Percentiles rank a stretch among this genome's conserved stretches.
phyloP scores from a whole-genome alignment of 1,140 invertebrate species.

The Diachasma alloeum region DNA sequence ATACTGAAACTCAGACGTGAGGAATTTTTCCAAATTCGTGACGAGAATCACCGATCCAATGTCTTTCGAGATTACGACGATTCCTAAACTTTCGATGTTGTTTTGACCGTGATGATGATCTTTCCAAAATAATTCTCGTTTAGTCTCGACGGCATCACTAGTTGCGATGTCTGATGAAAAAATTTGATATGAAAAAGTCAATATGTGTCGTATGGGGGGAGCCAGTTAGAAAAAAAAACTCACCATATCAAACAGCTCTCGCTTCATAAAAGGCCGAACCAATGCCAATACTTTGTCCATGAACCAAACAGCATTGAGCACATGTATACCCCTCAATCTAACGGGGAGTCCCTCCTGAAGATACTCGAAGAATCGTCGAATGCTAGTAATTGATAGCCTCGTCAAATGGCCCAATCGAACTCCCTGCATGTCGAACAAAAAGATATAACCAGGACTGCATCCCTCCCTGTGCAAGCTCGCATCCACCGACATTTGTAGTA shows the following conservation, averaged over 20 bases:
- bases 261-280: slow-evolving; percentile 72
- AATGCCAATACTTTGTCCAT: slow-evolving; percentile 71
- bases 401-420: slow-evolving; percentile 69
- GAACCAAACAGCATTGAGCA: slow-evolving; percentile 72
- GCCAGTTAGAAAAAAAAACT: no score
- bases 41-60: no score
- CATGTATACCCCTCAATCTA: slow-evolving; percentile 70
- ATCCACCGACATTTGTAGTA: slow-evolving; percentile 76
- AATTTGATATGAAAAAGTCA: no score
- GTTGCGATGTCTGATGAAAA: no score
- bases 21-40: no score
- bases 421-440: slow-evolving; percentile 73
- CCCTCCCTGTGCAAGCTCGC: slow-evolving; percentile 68
- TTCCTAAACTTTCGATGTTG: no score
- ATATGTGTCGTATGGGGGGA: no score
- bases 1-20: no score
- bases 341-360: slow-evolving; percentile 71
- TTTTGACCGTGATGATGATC: no score
- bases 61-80: no score
- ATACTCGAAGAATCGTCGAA: slow-evolving; percentile 76
- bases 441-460: slow-evolving; percentile 68
- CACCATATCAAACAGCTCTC: slow-evolving; percentile 71
- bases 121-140: no score
- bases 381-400: slow-evolving; percentile 67
- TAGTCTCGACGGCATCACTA: no score